Base-by-base conservation (phyloP, 1,140 invertebrate species). In the Oncopeltus fasciatus region DNA sequence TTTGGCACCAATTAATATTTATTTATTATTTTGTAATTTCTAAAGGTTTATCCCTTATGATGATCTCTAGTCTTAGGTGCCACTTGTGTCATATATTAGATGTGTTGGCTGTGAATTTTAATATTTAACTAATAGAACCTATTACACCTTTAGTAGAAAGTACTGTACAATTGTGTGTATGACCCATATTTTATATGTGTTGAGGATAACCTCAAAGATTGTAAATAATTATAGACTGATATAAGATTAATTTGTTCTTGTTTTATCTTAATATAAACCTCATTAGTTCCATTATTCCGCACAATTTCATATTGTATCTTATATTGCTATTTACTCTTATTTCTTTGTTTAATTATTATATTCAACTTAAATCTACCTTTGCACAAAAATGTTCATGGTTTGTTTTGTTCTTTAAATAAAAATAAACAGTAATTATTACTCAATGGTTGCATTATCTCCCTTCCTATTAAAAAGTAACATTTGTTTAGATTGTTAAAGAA, bases 191-290 rank as follows among this genome's bases (percentile, higher is more conserved):
- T 53, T 53, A 53, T 53, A 53, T 24, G 49, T 26, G 49, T 14
- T 24, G 49, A 4, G 49, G 49, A 27, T 24, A 53, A 2, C 49
- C 49, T 53, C 24, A 26, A 53, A 24, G 14, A 21, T 2, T 53
- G 49, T 53, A 53, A 18, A 53, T 53, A 53, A 24, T 24, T 53
- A 53, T 53, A 53, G 49, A 53, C 49, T 53, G 49, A 53, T 53
- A 26, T 53, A 24, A 24, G 26, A 14, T 53, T 53, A 24, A 27
- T 38, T n/a, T n/a, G n/a, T n/a, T n/a, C n/a, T n/a, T n/a, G n/a
- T n/a, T n/a, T n/a, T n/a, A n/a, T n/a, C n/a, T n/a, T n/a, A n/a
- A n/a, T n/a, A n/a, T n/a, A n/a, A n/a, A n/a, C n/a, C n/a, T n/a
- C n/a, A n/a, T n/a, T n/a, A n/a, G n/a, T n/a, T n/a, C n/a, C n/a